Conservation (phyloP, 1,140 invertebrate genomes). For the Leptinotarsa texana region DNA sequence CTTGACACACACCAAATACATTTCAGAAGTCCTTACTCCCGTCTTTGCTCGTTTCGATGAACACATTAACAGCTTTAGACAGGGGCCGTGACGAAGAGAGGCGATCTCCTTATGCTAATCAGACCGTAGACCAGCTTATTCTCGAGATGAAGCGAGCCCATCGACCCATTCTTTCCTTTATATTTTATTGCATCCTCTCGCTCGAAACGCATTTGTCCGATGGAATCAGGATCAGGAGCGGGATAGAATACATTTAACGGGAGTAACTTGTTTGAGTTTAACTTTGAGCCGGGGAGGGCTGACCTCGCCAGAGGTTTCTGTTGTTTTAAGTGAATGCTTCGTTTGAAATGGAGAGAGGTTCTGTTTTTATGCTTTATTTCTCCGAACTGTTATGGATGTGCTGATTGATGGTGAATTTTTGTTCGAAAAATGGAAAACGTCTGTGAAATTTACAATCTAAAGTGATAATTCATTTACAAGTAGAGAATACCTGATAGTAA, state of each 20-base stretch:
- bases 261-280: constrained; percentile 19
- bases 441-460: no score
- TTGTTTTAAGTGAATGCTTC: constrained; percentile 19
- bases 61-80: constrained; percentile 47
- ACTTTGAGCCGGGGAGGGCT: constrained; percentile 10
- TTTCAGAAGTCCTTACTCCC: constrained; percentile 34
- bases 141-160: constrained; percentile 31
- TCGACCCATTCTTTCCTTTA: constrained; percentile 26
- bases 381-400: not conserved
- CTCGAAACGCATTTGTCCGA: constrained; percentile 29
- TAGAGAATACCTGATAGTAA: no score
- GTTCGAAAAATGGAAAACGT: not conserved
- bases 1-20: constrained; percentile 20
- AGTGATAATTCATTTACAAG: no score
- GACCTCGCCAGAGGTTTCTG: constrained; percentile 10
- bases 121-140: constrained; percentile 37
- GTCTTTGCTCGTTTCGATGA: constrained; percentile 36
- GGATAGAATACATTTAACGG: not conserved
- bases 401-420: not conserved
- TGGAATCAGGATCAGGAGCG: constrained; percentile 20
- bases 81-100: constrained; percentile 30
- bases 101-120: constrained; percentile 47
- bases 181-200: constrained; percentile 37
- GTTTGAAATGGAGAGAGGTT: constrained; percentile 12
- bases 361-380: not conserved